These are phyloP conservation scores for Erpetoichthys calabaricus DNA, from an alignment of 2,797 vertebrate species.

Conservation along the genomic window DNA sequence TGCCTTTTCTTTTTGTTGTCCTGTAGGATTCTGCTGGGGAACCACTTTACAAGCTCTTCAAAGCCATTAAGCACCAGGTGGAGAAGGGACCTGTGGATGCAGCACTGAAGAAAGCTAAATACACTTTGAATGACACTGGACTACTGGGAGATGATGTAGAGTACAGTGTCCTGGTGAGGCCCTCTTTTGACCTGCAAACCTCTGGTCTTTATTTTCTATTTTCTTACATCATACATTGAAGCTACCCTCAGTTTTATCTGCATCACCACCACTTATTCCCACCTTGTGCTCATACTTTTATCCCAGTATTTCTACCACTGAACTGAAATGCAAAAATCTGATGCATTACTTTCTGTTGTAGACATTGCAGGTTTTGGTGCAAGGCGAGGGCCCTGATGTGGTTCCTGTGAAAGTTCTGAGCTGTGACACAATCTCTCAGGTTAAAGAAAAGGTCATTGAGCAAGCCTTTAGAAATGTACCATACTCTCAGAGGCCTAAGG, in stretches of 20 bases:
- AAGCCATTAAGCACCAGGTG: constrained; percentile 95
- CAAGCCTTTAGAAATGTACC: constrained; percentile 86
- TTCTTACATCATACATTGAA: too few species aligned
- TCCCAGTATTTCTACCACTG: too few species aligned
- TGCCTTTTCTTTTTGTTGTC: constrained; percentile 15
- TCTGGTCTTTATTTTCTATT: neutral
- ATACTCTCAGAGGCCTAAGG: constrained; percentile 80
- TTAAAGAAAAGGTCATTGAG: constrained; percentile 96
- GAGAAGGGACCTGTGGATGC: constrained; percentile 94
- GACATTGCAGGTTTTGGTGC: constrained; percentile 84
- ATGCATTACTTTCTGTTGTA: constrained; percentile 19
- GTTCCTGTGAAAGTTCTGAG: constrained; percentile 86
- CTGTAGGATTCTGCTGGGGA: constrained; percentile 84
- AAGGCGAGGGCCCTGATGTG: constrained; percentile 75
- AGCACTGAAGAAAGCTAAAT: constrained; percentile 88
- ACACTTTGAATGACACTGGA: constrained; percentile 91
- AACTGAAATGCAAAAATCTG: too few species aligned
- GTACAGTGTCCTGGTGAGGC: constrained; percentile 74
- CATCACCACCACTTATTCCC: too few species aligned
- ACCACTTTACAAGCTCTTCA: constrained; percentile 92
- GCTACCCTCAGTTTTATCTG: too few species aligned
- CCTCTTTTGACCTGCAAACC: neutral
- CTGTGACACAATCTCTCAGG: constrained; percentile 95
- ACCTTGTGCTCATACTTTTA: too few species aligned
- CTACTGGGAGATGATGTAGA: constrained; percentile 92